phyloP scores from a whole-genome alignment of 2,797 vertebrate genomes.

The Zalophus californianus region DNA sequence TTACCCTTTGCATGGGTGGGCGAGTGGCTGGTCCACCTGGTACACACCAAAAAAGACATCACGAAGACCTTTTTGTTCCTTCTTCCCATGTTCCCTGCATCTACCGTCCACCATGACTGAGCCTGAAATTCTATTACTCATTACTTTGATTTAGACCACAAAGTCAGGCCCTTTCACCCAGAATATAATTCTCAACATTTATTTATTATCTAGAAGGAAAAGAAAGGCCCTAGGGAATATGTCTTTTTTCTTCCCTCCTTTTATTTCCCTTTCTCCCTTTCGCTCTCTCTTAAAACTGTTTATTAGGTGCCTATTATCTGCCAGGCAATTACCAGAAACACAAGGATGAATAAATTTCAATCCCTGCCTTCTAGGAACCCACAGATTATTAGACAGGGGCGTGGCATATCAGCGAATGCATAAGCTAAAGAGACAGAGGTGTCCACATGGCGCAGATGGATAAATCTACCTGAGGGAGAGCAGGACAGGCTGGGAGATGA shows the following conservation, averaged over 20 bases:
- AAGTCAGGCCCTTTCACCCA: neutral
- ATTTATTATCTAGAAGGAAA: constrained; percentile 18
- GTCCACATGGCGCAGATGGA: rapidly evolving
- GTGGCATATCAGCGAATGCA: neutral
- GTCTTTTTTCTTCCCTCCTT: neutral
- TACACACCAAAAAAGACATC: neutral
- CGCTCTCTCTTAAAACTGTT: neutral
- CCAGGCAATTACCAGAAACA: neutral
- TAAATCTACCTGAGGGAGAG: neutral
- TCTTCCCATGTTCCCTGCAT: neutral
- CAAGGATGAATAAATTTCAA: neutral
- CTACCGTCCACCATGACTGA: neutral
- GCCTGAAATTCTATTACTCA: neutral
- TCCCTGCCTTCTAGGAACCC: neutral
- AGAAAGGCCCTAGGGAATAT: neutral
- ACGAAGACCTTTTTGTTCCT: neutral
- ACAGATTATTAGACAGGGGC: neutral
- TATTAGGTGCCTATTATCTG: neutral
- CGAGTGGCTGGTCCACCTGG: neutral
- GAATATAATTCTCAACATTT: constrained; percentile 34
- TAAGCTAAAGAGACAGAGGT: neutral
- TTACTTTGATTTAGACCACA: constrained; percentile 46
- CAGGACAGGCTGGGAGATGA: neutral
- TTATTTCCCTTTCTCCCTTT: neutral
- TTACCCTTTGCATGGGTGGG: neutral